Conservation (phyloP, 1,140 invertebrate genomes). For the Nymphalis io region DNA sequence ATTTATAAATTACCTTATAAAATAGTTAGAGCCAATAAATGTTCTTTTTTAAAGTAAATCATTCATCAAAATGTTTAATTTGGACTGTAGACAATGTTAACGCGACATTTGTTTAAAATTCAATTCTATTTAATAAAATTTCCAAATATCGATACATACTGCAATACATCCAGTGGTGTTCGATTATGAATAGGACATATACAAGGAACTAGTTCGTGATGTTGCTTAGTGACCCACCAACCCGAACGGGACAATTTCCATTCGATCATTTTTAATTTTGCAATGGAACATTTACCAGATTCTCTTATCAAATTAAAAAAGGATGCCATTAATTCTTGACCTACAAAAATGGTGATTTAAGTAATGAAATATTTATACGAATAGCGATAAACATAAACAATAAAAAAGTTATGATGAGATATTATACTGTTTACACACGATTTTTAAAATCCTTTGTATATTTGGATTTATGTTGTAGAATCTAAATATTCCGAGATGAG, state of each 20-base stretch:
- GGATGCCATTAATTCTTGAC: slow-evolving; percentile 70
- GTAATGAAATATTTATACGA: neutral
- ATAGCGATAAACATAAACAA: neutral
- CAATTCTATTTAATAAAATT: neutral
- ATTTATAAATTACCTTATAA: no score
- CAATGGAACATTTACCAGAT: slow-evolving; percentile 54
- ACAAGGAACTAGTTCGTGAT: slow-evolving; percentile 61
- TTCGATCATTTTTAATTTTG: slow-evolving; percentile 64
- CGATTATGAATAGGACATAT: slow-evolving; percentile 57
- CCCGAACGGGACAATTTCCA: slow-evolving; percentile 61
- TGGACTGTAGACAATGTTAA: no score
- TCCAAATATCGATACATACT: slow-evolving; percentile 39
- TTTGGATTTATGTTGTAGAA: neutral
- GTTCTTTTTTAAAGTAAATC: neutral
- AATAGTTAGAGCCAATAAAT: no score
- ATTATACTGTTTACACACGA: no score
- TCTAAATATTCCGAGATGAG: no score
- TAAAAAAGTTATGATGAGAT: no score
- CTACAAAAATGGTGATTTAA: slow-evolving; percentile 38
- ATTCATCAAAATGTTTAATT: no score
- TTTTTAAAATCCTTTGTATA: no score
- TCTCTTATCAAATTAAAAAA: slow-evolving; percentile 63
- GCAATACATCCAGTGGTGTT: slow-evolving; percentile 63
- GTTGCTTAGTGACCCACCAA: slow-evolving; percentile 58
- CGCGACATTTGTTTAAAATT: no score